Percentiles rank a stretch among this genome's conserved stretches.
phyloP scores from a whole-genome alignment of 2,797 vertebrate species.

The Urosaurus nigricauda region DNA sequence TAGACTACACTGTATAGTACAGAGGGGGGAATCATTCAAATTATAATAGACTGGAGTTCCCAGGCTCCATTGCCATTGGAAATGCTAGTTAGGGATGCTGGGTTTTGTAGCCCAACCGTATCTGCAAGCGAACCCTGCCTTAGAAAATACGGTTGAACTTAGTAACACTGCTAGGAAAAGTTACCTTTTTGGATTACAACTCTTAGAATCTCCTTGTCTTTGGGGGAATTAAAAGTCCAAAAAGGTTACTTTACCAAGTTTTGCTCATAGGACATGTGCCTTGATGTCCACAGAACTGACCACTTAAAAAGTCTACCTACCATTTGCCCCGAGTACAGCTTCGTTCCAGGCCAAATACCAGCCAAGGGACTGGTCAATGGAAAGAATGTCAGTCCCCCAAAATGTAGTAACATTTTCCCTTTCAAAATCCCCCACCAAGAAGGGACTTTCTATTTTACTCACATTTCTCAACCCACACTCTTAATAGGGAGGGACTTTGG shows the following conservation, averaged over 20 bases:
- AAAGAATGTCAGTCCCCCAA: constrained; percentile 76
- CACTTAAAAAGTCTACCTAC: constrained; percentile 52
- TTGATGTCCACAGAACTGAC: neutral
- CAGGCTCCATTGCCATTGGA: neutral
- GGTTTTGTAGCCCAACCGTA: too few species aligned
- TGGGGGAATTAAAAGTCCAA: too few species aligned
- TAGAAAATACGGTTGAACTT: neutral
- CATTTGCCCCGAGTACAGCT: constrained; percentile 41
- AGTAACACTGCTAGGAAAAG: too few species aligned
- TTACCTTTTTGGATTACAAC: too few species aligned
- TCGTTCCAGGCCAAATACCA: constrained; percentile 69
- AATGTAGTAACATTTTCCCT: constrained; percentile 65
- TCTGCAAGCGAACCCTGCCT: too few species aligned
- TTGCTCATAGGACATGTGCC: neutral
- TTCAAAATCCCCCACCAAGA: constrained; percentile 43
- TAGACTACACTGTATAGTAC: too few species aligned
- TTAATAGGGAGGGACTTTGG: constrained; percentile 47
- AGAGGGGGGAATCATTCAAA: neutral
- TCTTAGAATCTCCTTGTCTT: too few species aligned
- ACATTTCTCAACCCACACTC: neutral
- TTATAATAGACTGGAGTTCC: neutral
- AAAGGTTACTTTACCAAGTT: too few species aligned
- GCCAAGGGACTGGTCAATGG: constrained; percentile 75
- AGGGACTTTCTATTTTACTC: constrained; percentile 12
- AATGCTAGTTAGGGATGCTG: too few species aligned